phyloP scores from a whole-genome alignment of 2,888 invertebrate genomes.

The Eupithecia tripunctaria region DNA sequence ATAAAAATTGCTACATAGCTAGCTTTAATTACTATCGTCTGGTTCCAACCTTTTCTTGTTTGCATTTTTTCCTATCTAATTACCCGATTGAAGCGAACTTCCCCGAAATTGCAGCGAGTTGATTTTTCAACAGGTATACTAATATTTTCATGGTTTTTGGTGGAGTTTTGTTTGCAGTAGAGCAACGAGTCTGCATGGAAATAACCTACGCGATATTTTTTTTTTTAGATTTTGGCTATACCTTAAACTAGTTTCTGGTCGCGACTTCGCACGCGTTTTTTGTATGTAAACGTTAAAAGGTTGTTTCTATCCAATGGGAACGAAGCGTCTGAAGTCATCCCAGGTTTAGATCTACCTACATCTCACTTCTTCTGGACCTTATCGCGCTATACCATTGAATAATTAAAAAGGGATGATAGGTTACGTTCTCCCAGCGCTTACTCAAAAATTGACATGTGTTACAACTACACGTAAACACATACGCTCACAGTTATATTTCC shows the following conservation, averaged over 20 bases:
- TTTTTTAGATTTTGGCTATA: neutral
- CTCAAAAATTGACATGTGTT: too few relatives aligned
- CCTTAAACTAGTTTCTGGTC: neutral
- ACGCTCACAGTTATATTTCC: too few relatives aligned
- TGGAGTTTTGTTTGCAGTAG: slow-evolving; percentile 22
- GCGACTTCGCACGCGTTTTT: neutral
- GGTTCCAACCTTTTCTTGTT: slow-evolving; percentile 37
- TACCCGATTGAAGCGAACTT: slow-evolving; percentile 30
- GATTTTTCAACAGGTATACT: slow-evolving; percentile 37
- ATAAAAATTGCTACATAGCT: neutral
- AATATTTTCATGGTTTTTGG: slow-evolving; percentile 26
- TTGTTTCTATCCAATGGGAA: neutral
- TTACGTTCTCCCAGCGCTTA: too few relatives aligned
- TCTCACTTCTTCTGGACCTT: too few relatives aligned
- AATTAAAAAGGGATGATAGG: too few relatives aligned
- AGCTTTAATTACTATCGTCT: slow-evolving; percentile 16
- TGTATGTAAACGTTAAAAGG: neutral
- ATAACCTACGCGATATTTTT: neutral
- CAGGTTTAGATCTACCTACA: too few relatives aligned
- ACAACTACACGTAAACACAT: too few relatives aligned
- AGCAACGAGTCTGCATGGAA: neutral
- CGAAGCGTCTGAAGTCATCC: too few relatives aligned
- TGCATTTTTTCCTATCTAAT: slow-evolving; percentile 35
- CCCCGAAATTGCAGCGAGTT: slow-evolving; percentile 28
- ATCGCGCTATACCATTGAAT: too few relatives aligned